phyloP scores from a whole-genome alignment of 2,888 invertebrate genomes.

The Himalopsyche kuldschensis region DNA sequence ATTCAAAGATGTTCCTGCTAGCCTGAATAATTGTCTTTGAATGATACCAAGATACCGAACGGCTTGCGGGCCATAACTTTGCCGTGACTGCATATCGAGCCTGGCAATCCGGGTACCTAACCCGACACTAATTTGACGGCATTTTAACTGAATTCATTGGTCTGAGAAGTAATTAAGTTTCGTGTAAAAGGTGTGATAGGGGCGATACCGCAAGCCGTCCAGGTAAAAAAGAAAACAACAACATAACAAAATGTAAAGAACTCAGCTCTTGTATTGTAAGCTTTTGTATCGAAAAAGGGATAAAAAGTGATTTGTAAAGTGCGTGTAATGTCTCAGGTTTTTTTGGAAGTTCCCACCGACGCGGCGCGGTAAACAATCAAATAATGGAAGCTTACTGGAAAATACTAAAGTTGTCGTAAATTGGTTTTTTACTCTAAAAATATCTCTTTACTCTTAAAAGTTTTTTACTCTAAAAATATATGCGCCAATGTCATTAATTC shows the following conservation, averaged over 20 bases:
- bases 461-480: not conserved
- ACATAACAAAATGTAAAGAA: conserved; percentile 8
- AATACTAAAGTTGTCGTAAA: conserved; percentile 6
- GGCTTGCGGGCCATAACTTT: not conserved
- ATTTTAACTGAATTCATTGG: conserved; percentile 24
- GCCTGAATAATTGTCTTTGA: not conserved
- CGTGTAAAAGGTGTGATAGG: conserved; percentile 19
- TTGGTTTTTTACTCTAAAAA: conserved; percentile 10
- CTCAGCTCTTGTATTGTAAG: conserved; percentile 8
- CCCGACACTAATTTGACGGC: conserved; percentile 34
- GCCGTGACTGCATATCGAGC: not conserved
- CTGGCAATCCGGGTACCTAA: not conserved
- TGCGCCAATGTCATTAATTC: not conserved
- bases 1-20: not conserved
- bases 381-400: conserved; percentile 20
- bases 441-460: no score
- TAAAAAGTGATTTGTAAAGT: conserved; percentile 40
- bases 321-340: conserved; percentile 42
- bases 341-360: conserved; percentile 37
- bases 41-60: not conserved
- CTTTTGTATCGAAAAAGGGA: conserved; percentile 16
- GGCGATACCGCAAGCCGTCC: conserved; percentile 20
- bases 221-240: conserved; percentile 22
- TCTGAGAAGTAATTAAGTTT: conserved; percentile 34
- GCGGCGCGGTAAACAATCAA: conserved; percentile 28